Evolutionary conservation across 2,113 vertebrate species (phyloP), one percentile per base, ranked within the genome.

Genomic region (Echinops telfairi): DNA sequence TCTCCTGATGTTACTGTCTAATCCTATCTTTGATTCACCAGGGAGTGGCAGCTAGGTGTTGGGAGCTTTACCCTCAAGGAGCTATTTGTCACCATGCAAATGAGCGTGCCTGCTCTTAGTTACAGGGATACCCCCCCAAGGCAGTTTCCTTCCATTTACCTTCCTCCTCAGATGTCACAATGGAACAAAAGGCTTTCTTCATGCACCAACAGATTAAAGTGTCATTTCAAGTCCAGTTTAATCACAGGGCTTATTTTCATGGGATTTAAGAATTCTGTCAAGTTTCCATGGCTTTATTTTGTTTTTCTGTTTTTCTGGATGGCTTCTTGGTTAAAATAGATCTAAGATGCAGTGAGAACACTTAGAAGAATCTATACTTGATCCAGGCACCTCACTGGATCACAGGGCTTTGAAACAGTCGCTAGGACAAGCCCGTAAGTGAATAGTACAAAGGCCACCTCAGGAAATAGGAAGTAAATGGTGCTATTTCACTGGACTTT

Each of bases 241-340:
- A 82, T 19, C 16, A 68, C 29, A 64, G 23, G 16, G 23, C 14
- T 2, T 81, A 38, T 85, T 78, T 79, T 73, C 33, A 17, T 40
- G 7, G 10, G 4, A 16, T 83, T 93, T 91, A 89, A 86, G 43
- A 57, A 73, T 89, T 89, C 89, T 25, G 31, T 62, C 78, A 91
- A 29, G 20, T 11, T 12, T 36, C 15, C 79, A 10, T 36, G 76
- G 3, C 7, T 91, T 83, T 73, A 57, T 31, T 27, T 66, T 85
- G 70, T 77, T 75, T 12, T 38, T 93, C 88, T 1, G 64, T 84
- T 19, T 64, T 57, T 20, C n/a, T 73, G 19, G 33, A 9, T 71
- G 16, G 15, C 33, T 73, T 43, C 15, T 8, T 87, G 78, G 23
- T 75, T 85, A n/a, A 64, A 88, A 66, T 66, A 17, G 23, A 66